Evolutionary conservation across 92 coral and sea anemone species (phyloP).

Genomic region (Epizoanthus stellaris): DNA sequence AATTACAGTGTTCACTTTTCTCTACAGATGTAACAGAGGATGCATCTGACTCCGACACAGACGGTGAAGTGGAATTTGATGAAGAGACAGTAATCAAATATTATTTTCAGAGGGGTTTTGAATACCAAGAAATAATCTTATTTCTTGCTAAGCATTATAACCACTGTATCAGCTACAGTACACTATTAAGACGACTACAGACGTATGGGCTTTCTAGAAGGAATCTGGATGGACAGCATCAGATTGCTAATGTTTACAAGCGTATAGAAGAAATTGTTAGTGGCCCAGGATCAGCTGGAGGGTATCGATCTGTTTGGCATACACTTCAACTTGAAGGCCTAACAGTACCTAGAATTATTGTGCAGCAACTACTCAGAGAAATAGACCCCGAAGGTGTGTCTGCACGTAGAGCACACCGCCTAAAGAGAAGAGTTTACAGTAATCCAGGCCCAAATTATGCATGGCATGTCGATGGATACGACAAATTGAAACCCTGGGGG

Average conservation of each 20-base stretch:
- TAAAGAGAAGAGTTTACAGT: conserved; percentile 32
- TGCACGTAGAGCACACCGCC: conserved; percentile 31
- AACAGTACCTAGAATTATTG: conserved; percentile 54
- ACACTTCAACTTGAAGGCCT: conserved; percentile 61
- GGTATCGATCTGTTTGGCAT: conserved; percentile 70
- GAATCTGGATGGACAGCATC: conserved; percentile 30
- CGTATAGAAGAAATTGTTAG: conserved; percentile 59
- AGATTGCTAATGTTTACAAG: conserved; percentile 32
- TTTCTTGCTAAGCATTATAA: conserved; percentile 58
- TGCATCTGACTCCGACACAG: conserved; percentile 50
- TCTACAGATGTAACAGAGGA: conserved; percentile 39
- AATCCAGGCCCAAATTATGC: conserved; percentile 44
- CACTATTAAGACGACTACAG: conserved; percentile 52
- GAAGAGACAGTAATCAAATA: conserved; percentile 59
- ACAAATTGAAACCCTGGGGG: conserved; percentile 40
- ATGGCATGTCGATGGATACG: conserved; percentile 52
- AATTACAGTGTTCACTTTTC: conserved; percentile 16
- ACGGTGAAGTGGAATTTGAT: conserved; percentile 56
- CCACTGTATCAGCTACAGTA: conserved; percentile 56
- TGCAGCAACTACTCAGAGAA: conserved; percentile 48
- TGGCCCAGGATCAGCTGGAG: conserved; percentile 66
- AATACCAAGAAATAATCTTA: conserved; percentile 55
- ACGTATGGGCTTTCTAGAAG: conserved; percentile 57
- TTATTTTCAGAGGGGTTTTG: conserved; percentile 57
- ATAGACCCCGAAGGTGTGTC: conserved; percentile 38